Percentiles rank a stretch among this genome's conserved stretches.
These are phyloP conservation scores for Parazoanthus darwini DNA, from an alignment of 92 coral and sea anemone genomes.

Conservation along the genomic window DNA sequence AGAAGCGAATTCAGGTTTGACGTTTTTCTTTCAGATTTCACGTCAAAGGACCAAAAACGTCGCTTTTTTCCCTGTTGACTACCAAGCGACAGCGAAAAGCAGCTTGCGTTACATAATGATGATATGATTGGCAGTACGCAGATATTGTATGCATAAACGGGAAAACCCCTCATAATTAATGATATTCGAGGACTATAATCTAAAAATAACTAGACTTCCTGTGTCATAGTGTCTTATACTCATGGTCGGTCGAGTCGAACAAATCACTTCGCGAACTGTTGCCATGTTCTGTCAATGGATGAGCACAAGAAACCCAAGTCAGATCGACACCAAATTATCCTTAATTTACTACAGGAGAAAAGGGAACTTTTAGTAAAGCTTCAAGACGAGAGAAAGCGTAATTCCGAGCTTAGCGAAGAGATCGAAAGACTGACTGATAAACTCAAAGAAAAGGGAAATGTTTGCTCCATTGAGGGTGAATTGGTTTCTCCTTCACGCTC, in stretches of 20 bases:
- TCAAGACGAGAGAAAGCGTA: slow-evolving; percentile 59
- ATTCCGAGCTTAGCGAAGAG: slow-evolving; percentile 56
- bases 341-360: slow-evolving; percentile 55
- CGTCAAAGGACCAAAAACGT: neutral
- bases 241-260: neutral
- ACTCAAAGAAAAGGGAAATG: slow-evolving; percentile 43
- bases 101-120: slow-evolving; percentile 8
- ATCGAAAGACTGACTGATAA: slow-evolving; percentile 47
- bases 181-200: neutral
- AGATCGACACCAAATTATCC: slow-evolving; percentile 34
- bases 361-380: slow-evolving; percentile 57
- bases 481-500: neutral
- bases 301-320: slow-evolving; percentile 33
- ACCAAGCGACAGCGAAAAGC: neutral
- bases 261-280: slow-evolving; percentile 31
- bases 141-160: neutral
- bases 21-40: neutral
- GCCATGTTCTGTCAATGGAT: slow-evolving; percentile 46
- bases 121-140: neutral
- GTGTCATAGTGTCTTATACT: neutral
- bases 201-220: slow-evolving; percentile 37
- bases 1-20: neutral
- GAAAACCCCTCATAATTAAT: slow-evolving; percentile 17
- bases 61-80: neutral
- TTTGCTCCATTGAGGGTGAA: neutral